phyloP scores from a whole-genome alignment of 2,888 invertebrate genomes.

The Hypomecis punctinalis region DNA sequence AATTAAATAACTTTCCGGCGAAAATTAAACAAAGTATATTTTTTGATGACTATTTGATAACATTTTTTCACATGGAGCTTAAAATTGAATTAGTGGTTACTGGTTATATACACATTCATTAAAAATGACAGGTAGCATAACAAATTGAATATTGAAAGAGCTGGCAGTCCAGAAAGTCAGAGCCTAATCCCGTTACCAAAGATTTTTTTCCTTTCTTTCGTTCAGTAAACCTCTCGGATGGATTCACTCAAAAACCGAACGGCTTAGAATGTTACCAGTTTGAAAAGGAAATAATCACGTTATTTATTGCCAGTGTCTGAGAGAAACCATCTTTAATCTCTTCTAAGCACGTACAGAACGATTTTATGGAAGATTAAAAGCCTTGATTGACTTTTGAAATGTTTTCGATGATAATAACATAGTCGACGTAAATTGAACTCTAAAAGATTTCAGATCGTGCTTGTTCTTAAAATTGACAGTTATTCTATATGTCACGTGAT shows the following conservation, averaged over 20 bases:
- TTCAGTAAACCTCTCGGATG: slow-evolving; percentile 62
- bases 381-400: slow-evolving; percentile 72
- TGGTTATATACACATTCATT: slow-evolving; percentile 32
- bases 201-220: slow-evolving; percentile 10
- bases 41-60: background rate
- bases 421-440: slow-evolving; percentile 49
- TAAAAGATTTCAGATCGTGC: background rate
- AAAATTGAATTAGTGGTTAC: slow-evolving; percentile 38
- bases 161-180: slow-evolving; percentile 41
- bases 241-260: slow-evolving; percentile 68
- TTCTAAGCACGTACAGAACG: slow-evolving; percentile 71
- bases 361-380: slow-evolving; percentile 80
- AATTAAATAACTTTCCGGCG: no score
- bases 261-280: slow-evolving; percentile 69
- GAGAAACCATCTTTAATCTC: slow-evolving; percentile 78
- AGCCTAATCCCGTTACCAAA: slow-evolving; percentile 65
- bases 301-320: slow-evolving; percentile 78
- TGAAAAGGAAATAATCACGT: slow-evolving; percentile 80
- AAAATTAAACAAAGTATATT: background rate
- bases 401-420: slow-evolving; percentile 68
- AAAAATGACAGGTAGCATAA: slow-evolving; percentile 47
- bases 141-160: slow-evolving; percentile 39
- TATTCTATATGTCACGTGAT: slow-evolving; percentile 28
- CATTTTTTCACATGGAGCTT: slow-evolving; percentile 22
- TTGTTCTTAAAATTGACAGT: slow-evolving; percentile 2